Conservation (phyloP, 2,797 vertebrate species). For the Setipinna tenuifilis region DNA sequence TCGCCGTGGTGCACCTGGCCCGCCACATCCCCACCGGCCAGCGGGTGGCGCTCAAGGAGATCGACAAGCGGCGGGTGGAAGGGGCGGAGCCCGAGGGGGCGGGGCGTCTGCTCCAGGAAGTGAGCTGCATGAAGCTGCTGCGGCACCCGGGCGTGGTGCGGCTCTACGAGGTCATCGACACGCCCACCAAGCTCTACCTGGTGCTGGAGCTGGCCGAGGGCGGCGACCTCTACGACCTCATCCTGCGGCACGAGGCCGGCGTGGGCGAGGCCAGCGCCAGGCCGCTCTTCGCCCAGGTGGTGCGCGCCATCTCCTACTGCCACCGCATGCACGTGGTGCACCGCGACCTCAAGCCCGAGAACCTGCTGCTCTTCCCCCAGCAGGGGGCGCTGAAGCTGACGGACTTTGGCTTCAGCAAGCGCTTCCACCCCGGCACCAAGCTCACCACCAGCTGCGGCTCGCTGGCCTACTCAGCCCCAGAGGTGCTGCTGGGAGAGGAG, state of each 20-base stretch:
- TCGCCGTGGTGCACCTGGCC: constrained; percentile 85
- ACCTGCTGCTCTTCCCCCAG: constrained; percentile 88
- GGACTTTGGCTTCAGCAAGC: constrained; percentile 89
- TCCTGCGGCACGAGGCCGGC: constrained; percentile 83
- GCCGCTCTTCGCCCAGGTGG: constrained; percentile 85
- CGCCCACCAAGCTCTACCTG: constrained; percentile 86
- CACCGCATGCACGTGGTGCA: constrained; percentile 87
- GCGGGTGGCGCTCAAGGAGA: constrained; percentile 88
- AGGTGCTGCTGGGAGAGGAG: constrained; percentile 87
- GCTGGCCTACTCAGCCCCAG: constrained; percentile 85
- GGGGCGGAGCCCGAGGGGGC: constrained; percentile 81
- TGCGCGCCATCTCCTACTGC: constrained; percentile 86
- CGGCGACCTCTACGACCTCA: constrained; percentile 89
- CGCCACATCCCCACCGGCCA: constrained; percentile 85
- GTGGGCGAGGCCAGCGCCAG: constrained; percentile 80
- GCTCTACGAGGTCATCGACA: constrained; percentile 89
- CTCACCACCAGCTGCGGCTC: constrained; percentile 88
- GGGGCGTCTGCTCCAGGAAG: constrained; percentile 86
- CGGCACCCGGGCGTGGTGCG: constrained; percentile 90
- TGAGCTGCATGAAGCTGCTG: constrained; percentile 88
- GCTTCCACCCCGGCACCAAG: constrained; percentile 86
- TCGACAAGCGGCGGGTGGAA: constrained; percentile 78
- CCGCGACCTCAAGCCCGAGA: constrained; percentile 89
- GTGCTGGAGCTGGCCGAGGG: constrained; percentile 89
- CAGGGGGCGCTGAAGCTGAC: constrained; percentile 87